Conservation (phyloP, 2,113 vertebrate species). For the Platysteira castanea region DNA sequence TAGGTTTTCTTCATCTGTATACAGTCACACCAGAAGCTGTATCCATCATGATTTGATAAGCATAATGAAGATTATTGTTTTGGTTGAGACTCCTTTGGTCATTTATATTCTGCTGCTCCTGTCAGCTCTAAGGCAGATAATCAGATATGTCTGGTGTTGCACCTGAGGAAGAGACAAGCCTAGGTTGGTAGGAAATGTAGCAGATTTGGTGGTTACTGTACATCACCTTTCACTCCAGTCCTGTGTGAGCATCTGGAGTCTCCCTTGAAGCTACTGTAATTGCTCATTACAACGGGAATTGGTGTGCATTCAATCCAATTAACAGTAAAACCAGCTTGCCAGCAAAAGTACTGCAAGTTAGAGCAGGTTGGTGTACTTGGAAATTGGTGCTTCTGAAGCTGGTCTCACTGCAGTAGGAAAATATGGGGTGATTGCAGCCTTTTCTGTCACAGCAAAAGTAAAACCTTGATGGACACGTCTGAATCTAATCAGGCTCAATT, state of each 20-base stretch:
- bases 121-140: not conserved
- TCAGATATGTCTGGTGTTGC: not conserved
- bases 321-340: not conserved
- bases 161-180: not conserved
- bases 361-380: not conserved
- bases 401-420: not conserved
- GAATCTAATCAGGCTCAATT: not conserved
- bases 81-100: not conserved
- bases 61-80: not conserved
- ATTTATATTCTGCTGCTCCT: not conserved
- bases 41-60: not conserved
- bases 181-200: not conserved
- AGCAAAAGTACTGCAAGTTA: not conserved
- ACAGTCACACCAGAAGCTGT: not conserved
- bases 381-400: not conserved
- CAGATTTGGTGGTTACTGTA: not conserved
- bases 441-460: not conserved
- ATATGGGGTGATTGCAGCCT: not conserved
- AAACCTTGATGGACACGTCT: accelerated
- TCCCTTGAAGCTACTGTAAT: not conserved
- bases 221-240: not conserved
- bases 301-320: not conserved
- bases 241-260: not conserved
- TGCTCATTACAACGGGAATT: not conserved
- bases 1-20: not conserved